phyloP scores from a whole-genome alignment of 2,797 vertebrate genomes.

The Enteromius thamalakanensis region DNA sequence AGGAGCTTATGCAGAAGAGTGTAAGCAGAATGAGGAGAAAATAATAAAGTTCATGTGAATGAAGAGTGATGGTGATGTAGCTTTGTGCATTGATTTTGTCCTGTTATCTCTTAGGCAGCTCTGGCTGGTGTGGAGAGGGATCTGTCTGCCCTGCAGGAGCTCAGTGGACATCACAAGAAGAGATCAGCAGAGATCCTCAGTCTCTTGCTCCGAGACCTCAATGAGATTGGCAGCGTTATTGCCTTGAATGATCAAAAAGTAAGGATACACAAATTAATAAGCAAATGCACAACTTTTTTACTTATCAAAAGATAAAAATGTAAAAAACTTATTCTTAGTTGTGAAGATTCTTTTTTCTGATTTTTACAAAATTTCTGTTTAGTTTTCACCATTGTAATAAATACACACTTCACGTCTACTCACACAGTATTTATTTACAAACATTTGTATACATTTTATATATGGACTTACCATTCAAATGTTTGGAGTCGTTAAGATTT shows the following conservation, averaged over 20 bases:
- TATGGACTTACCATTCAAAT: not conserved
- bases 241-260: conserved; percentile 92
- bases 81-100: conserved; percentile 58
- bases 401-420: not conserved
- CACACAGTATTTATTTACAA: not conserved
- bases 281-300: not conserved
- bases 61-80: not conserved
- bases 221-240: conserved; percentile 89
- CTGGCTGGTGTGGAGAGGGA: conserved; percentile 83
- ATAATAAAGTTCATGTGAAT: not conserved
- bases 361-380: not conserved
- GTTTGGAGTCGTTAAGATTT: not conserved
- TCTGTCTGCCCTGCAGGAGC: conserved; percentile 85
- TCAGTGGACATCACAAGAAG: conserved; percentile 91
- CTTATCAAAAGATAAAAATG: not conserved
- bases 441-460: not conserved
- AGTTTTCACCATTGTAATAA: not conserved
- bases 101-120: conserved; percentile 74
- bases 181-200: conserved; percentile 88
- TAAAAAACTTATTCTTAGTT: not conserved
- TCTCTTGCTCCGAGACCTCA: conserved; percentile 89
- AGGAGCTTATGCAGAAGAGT: conserved; percentile 90
- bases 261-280: conserved; percentile 34
- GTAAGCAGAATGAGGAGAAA: conserved; percentile 64
- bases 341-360: not conserved